Conservation (phyloP, 2,113 vertebrate genomes). For the Macquaria australasica region DNA sequence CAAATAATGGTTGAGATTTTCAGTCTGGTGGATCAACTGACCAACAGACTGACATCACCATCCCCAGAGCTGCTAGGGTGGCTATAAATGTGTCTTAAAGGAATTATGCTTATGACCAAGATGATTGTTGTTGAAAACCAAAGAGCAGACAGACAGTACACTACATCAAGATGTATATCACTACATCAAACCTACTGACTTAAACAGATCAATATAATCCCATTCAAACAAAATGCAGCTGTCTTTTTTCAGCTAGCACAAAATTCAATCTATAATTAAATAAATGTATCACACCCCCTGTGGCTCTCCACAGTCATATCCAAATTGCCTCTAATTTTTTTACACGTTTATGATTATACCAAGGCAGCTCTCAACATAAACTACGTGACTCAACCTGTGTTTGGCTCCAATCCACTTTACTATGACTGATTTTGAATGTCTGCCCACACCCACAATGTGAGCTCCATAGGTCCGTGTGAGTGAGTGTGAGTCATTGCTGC, state of each 20-base stretch:
- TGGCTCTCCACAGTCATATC: conserved; percentile 5
- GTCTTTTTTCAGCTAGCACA: neutral
- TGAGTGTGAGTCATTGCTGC: conserved; percentile 51
- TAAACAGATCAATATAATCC: neutral
- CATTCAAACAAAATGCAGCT: neutral
- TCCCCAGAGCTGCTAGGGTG: no score
- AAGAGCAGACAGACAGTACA: neutral
- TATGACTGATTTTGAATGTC: conserved; percentile 69
- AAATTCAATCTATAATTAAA: conserved; percentile 6
- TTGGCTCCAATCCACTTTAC: conserved; percentile 67
- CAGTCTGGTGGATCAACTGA: no score
- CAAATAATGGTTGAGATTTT: no score
- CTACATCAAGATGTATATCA: conserved; percentile 5
- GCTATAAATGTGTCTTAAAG: neutral
- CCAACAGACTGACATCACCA: no score
- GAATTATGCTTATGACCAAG: neutral
- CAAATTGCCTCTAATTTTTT: conserved; percentile 27
- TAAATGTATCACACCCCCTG: neutral
- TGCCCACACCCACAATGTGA: conserved; percentile 52
- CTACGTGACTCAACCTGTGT: conserved; percentile 66
- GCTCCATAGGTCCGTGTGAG: conserved; percentile 32
- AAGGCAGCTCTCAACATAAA: conserved; percentile 37
- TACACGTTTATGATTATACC: conserved; percentile 46
- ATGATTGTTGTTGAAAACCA: neutral
- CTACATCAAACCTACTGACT: neutral